These are phyloP conservation scores for Pitta sordida DNA, from an alignment of 2,113 vertebrate species.

Conservation along the genomic window DNA sequence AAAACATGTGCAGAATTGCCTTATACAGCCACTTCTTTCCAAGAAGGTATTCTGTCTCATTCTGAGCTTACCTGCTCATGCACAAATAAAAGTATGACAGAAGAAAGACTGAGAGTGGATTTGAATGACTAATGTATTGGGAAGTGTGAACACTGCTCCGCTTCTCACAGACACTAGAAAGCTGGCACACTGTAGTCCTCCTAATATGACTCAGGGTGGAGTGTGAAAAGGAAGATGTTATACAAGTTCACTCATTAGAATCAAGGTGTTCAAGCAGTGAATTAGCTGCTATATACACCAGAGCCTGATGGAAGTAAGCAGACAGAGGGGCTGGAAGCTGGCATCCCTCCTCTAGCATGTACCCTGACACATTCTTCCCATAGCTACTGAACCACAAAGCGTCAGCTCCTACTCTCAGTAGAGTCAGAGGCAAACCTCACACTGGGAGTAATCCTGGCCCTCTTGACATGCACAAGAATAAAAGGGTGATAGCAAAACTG, in stretches of 20 bases:
- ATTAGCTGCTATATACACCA: background rate
- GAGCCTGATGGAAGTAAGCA: background rate
- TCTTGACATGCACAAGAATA: background rate
- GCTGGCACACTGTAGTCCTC: background rate
- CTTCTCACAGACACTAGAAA: conserved; percentile 13
- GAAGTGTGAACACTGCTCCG: background rate
- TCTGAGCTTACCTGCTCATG: conserved; percentile 24
- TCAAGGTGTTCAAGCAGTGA: background rate
- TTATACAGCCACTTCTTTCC: background rate
- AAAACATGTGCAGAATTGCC: background rate
- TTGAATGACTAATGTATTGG: background rate
- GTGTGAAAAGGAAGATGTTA: background rate
- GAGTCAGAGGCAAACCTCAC: background rate
- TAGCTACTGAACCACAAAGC: background rate
- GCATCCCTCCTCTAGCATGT: background rate
- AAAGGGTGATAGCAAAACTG: background rate
- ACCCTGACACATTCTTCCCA: background rate
- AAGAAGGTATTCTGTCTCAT: background rate
- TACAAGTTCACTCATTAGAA: background rate
- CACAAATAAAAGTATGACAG: background rate
- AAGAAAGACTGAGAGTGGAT: conserved; percentile 12
- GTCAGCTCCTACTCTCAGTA: background rate
- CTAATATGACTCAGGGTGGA: background rate
- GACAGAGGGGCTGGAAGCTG: background rate
- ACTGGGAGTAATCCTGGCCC: background rate